Percentiles rank a stretch among this genome's conserved stretches.
Evolutionary conservation across 2,888 invertebrate genomes (phyloP).

Genomic region (Nycteola revayana): DNA sequence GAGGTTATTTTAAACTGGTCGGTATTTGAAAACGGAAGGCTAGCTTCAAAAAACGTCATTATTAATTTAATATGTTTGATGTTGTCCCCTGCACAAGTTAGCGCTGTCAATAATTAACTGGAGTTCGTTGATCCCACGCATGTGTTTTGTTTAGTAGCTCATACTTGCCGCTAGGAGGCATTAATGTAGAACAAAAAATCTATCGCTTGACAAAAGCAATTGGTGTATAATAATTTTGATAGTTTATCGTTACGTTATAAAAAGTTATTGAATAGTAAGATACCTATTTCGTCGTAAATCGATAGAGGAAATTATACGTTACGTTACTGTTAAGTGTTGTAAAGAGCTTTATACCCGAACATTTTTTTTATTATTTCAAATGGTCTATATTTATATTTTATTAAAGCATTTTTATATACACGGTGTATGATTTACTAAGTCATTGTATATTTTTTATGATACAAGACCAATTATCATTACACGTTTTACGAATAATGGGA

Average conservation of each 20-base stretch:
- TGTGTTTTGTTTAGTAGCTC: slow-evolving; percentile 21
- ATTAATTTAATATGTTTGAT: slow-evolving; percentile 32
- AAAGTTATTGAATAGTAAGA: slow-evolving; percentile 6
- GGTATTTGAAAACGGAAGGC: slow-evolving; percentile 18
- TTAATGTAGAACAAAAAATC: slow-evolving; percentile 12
- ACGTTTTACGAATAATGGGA: too few relatives aligned
- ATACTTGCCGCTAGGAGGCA: slow-evolving; percentile 12
- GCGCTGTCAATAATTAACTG: slow-evolving; percentile 25
- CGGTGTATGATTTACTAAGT: too few relatives aligned
- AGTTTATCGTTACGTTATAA: slow-evolving; percentile 4
- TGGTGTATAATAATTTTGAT: slow-evolving; percentile 20
- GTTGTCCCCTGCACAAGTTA: slow-evolving; percentile 28
- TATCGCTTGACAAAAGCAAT: slow-evolving; percentile 3
- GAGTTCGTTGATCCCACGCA: slow-evolving; percentile 29
- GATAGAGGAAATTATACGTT: slow-evolving; percentile 21
- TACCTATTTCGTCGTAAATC: slow-evolving; percentile 15
- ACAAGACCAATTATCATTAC: too few relatives aligned
- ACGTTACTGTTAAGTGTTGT: too few relatives aligned
- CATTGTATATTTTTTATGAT: too few relatives aligned
- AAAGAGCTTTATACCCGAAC: too few relatives aligned
- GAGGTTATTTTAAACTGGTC: slow-evolving; percentile 9
- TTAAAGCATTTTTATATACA: too few relatives aligned
- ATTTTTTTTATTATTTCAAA: too few relatives aligned
- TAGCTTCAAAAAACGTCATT: slow-evolving; percentile 30
- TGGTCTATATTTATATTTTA: too few relatives aligned